These are phyloP conservation scores for Pocillopora meandrina DNA, from an alignment of 92 coral and sea anemone species.

Conservation along the genomic window DNA sequence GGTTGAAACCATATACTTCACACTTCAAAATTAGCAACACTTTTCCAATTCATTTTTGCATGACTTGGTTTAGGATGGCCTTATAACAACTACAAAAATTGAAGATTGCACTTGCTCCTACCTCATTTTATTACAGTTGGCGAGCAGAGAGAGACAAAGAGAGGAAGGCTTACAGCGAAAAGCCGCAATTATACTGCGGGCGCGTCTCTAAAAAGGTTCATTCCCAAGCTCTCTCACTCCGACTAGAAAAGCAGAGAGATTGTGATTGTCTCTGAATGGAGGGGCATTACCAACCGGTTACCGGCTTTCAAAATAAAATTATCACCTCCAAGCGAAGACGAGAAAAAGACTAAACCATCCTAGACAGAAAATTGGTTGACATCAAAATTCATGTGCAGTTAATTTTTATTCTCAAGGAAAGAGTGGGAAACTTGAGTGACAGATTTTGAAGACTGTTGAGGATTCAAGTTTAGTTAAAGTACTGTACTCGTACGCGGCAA, in stretches of 20 bases:
- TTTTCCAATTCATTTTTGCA: not conserved
- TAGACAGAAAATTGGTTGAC: no score
- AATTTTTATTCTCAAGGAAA: no score
- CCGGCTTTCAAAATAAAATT: not conserved
- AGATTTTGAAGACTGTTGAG: no score
- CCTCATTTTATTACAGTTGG: constrained; percentile 13
- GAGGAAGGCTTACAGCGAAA: not conserved
- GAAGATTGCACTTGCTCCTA: not conserved
- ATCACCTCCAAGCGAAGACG: not conserved
- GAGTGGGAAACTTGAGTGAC: no score
- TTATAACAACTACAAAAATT: not conserved
- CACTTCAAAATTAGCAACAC: not conserved
- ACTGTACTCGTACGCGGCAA: no score
- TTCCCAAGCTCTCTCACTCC: no score
- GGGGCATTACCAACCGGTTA: no score
- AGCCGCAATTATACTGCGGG: constrained; percentile 17
- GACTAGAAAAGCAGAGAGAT: no score
- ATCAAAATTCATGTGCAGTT: no score
- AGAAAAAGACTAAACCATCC: not conserved
- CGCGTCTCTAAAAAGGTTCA: not conserved
- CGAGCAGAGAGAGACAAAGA: constrained; percentile 9
- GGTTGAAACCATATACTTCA: not conserved
- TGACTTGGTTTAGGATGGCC: constrained; percentile 1
- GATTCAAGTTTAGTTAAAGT: no score
- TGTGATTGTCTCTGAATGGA: no score